Base-by-base conservation (phyloP, 2,113 vertebrate genomes). In the Myotis davidii region DNA sequence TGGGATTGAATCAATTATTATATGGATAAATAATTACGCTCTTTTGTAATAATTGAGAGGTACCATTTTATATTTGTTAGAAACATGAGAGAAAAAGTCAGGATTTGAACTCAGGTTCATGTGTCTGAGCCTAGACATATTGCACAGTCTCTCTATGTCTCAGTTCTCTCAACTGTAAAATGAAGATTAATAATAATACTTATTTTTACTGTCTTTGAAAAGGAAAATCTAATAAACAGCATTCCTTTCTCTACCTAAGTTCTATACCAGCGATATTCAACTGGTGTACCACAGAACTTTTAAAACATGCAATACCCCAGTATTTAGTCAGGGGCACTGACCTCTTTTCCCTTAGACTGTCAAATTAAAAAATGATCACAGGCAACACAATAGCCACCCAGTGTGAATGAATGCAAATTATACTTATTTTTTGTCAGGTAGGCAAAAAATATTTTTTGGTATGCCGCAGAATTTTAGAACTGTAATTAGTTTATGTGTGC, bases 1-100 rank as follows among this genome's bases (percentile, higher is more conserved):
- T 70, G 13, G 9, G 89, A 88, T 85, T 56, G 76, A 88, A 81
- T 59, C 39, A 95, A 69, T 89, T 69, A 88, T 83, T 87, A 54
- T 32, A 37, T 54, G 39, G 34, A 25, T 70, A 67, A 34, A 0
- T 45, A 88, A 65, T 74, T 42, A 86, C 21, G 1, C 6, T 56
- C 2, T 74, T 73, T 52, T 72, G 54, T 61, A 72, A 79, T 85
- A 56, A 88, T 14, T 25, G 18, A 79, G 12, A 79, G 29, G 6
- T 69, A 54, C 29, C 27, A 16, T 87, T 34, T 61, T 82, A 4
- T 50, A 37, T 16, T 88, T 90, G 13, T 87, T 67, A 90, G 81
- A 27, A 67, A 82, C 72, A 86, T 59, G 81, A 93, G 79, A 93
- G 65, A 74, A 4, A 50, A 81, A 91, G 18, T 37, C 6, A 73